phyloP scores from a whole-genome alignment of 2,797 vertebrate species.

The Sebastes kiyomatsui region DNA sequence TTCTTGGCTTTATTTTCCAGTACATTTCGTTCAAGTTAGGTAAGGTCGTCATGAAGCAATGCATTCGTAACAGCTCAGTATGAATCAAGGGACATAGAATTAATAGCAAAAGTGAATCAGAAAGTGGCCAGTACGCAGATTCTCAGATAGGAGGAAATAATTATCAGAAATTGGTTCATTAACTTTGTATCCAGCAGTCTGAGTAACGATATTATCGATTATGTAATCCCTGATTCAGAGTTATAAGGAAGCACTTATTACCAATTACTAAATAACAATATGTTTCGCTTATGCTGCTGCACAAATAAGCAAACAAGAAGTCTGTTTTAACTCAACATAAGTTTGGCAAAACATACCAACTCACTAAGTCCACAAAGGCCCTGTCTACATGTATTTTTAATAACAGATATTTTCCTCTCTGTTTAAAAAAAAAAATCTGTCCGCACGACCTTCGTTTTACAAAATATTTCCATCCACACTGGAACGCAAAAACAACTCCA shows the following conservation, averaged over 20 bases:
- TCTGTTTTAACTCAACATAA: background rate
- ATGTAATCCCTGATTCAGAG: background rate
- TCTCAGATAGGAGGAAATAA: background rate
- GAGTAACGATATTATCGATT: background rate
- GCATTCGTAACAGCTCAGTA: background rate
- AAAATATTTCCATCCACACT: no score
- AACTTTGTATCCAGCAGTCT: background rate
- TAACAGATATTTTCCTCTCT: no score
- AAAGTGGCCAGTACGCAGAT: background rate
- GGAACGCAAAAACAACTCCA: no score
- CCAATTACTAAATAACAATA: background rate
- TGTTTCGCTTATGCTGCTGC: background rate
- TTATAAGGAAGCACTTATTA: background rate
- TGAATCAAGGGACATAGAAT: background rate
- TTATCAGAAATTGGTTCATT: background rate
- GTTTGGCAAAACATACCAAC: background rate
- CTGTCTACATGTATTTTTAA: no score
- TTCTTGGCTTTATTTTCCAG: background rate
- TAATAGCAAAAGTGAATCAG: background rate
- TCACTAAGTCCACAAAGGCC: background rate
- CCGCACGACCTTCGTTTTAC: no score
- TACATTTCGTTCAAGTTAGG: conserved; percentile 6
- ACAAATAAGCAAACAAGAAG: background rate
- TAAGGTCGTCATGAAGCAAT: conserved; percentile 17
- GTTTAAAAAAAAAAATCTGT: no score